Percentiles rank a stretch among this genome's conserved stretches.
phyloP scores from a whole-genome alignment of 35 echinoderm and acorn worm species.

The Stichopus chloronotus region DNA sequence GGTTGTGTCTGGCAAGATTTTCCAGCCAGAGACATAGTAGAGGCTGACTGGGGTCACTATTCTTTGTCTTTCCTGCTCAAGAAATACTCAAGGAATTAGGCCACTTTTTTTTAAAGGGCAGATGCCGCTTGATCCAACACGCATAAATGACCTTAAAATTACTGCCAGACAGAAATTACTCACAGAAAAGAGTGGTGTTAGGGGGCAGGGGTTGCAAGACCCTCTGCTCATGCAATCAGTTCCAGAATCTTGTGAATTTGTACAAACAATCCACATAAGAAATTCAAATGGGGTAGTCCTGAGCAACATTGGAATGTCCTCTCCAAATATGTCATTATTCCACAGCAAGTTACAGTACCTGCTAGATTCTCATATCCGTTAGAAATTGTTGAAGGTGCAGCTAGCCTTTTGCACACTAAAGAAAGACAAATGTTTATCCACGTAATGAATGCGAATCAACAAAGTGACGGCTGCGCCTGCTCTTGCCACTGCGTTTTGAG shows the following conservation, averaged over 20 bases:
- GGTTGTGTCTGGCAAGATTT: too few relatives aligned
- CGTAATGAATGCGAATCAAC: conserved; percentile 31
- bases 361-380: not conserved
- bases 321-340: too few relatives aligned
- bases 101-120: not conserved
- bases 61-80: too few relatives aligned
- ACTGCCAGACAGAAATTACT: not conserved
- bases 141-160: not conserved
- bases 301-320: not conserved
- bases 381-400: conserved; percentile 37
- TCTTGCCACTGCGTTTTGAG: not conserved
- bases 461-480: conserved; percentile 23
- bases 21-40: too few relatives aligned
- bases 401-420: conserved; percentile 4
- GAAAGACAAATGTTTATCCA: conserved; percentile 13
- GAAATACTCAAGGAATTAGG: not conserved
- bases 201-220: conserved; percentile 46
- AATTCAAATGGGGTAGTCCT: conserved; percentile 6
- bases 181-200: not conserved
- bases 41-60: too few relatives aligned
- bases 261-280: not conserved
- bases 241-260: conserved; percentile 18
- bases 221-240: not conserved
- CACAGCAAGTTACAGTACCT: not conserved
- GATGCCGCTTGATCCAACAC: not conserved